Percentiles rank a stretch among this genome's conserved stretches.
Conservation (phyloP, 1,140 invertebrate species). For the Pygmarrhopalites habei region DNA sequence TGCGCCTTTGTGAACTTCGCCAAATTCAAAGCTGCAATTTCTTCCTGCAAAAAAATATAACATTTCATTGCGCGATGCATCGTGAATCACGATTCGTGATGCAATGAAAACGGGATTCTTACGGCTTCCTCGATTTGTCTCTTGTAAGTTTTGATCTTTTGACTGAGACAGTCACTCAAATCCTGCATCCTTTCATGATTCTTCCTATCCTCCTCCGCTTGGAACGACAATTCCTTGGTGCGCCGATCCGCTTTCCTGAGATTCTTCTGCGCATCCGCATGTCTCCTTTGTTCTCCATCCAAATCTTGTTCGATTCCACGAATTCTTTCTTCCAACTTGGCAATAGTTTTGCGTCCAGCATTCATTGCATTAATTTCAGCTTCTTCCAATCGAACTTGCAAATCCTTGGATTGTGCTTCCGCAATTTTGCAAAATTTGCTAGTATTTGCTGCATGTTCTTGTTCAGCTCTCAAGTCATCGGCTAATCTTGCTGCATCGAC, state of each 20-base stretch:
- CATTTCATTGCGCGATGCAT: too few species aligned
- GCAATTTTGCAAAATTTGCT: slow-evolving; percentile 96
- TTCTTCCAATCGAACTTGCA: slow-evolving; percentile 83
- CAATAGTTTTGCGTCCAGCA: too few species aligned
- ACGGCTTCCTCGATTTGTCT: slow-evolving; percentile 96
- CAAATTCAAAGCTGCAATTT: slow-evolving; percentile 95
- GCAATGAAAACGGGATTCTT: slow-evolving; percentile 41
- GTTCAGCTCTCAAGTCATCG: too few species aligned
- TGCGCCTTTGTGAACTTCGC: too few species aligned
- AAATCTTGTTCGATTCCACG: slow-evolving; percentile 93
- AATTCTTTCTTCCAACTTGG: slow-evolving; percentile 91
- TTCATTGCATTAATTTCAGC: slow-evolving; percentile 94
- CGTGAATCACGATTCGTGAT: too few species aligned
- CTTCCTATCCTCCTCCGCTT: slow-evolving; percentile 90
- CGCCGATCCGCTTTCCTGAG: slow-evolving; percentile 92
- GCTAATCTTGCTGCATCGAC: slow-evolving; percentile 96
- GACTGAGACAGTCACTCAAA: slow-evolving; percentile 95
- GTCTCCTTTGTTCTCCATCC: slow-evolving; percentile 95
- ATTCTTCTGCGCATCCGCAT: slow-evolving; percentile 88
- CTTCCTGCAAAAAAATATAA: too few species aligned
- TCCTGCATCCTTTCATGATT: too few species aligned
- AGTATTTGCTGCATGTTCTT: slow-evolving; percentile 95
- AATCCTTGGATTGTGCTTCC: slow-evolving; percentile 95
- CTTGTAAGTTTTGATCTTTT: too few species aligned
- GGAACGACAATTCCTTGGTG: slow-evolving; percentile 91